phyloP scores from a whole-genome alignment of 2,888 invertebrate species.

The Caenorhabditis drosophilae region DNA sequence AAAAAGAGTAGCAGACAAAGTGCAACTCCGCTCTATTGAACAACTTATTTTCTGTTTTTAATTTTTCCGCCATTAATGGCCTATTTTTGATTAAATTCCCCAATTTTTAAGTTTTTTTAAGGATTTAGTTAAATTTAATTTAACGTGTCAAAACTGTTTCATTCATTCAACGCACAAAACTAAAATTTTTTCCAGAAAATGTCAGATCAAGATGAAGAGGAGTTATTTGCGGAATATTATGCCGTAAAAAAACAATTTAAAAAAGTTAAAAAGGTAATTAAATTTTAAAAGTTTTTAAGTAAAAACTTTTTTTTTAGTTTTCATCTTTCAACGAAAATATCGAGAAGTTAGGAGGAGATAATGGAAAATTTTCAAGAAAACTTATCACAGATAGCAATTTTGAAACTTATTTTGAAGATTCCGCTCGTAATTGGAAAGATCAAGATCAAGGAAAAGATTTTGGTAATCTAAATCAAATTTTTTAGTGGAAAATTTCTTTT shows the following conservation, averaged over 20 bases:
- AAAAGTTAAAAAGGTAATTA: slow-evolving; percentile 21
- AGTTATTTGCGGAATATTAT: slow-evolving; percentile 30
- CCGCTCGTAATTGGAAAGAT: slow-evolving; percentile 23
- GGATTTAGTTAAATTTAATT: too few species aligned
- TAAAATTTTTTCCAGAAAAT: slow-evolving; percentile 12
- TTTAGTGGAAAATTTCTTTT: slow-evolving; percentile 25
- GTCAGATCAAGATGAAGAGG: slow-evolving; percentile 26
- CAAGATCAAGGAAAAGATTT: slow-evolving; percentile 34
- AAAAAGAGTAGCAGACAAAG: too few species aligned
- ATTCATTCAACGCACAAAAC: too few species aligned
- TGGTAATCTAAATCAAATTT: slow-evolving; percentile 3
- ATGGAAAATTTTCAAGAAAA: slow-evolving; percentile 33
- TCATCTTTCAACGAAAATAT: slow-evolving; percentile 41
- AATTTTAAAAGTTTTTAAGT: neutral
- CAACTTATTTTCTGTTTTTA: neutral
- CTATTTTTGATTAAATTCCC: too few species aligned
- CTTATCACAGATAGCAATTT: slow-evolving; percentile 21
- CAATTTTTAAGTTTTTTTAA: too few species aligned
- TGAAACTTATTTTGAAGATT: slow-evolving; percentile 35
- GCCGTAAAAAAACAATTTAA: slow-evolving; percentile 23
- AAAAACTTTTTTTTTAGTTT: slow-evolving; percentile 20
- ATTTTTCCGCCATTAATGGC: too few species aligned
- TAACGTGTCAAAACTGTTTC: too few species aligned
- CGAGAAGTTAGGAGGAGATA: slow-evolving; percentile 44
- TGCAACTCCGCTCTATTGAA: neutral